These are phyloP conservation scores for Gymnothorax reevesii DNA, from an alignment of 2,797 vertebrate genomes.

Conservation along the genomic window DNA sequence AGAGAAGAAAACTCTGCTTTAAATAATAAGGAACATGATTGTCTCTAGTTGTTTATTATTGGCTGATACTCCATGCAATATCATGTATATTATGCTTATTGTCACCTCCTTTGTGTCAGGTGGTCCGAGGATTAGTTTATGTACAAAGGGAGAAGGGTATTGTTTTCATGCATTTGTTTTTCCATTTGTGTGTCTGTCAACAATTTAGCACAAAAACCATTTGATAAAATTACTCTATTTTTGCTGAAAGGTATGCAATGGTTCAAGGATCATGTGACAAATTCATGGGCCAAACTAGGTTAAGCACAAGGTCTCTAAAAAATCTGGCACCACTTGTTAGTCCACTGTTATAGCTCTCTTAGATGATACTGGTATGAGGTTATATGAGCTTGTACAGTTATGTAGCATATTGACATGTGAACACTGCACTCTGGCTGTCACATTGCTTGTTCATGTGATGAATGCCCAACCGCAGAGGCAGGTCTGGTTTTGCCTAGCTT, in stretches of 20 bases:
- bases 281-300: too few species aligned
- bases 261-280: too few species aligned
- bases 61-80: not conserved
- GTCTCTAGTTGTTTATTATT: not conserved
- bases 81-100: not conserved
- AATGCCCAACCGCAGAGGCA: slow-evolving; percentile 8
- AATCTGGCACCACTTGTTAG: not conserved
- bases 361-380: not conserved
- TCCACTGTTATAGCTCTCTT: not conserved
- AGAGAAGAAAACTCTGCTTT: not conserved
- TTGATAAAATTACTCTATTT: too few species aligned
- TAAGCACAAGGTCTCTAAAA: too few species aligned
- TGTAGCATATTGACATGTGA: not conserved
- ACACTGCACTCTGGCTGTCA: not conserved
- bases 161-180: too few species aligned
- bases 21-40: not conserved
- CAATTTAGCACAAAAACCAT: too few species aligned
- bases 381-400: not conserved
- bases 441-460: slow-evolving; percentile 18
- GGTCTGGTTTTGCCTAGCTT: not conserved
- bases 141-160: too few species aligned
- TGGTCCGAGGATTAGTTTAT: not conserved
- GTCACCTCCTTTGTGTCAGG: not conserved
- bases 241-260: too few species aligned
- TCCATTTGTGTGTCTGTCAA: too few species aligned